Base-by-base conservation (phyloP, 23 tunicate species). In the Styela clava region DNA sequence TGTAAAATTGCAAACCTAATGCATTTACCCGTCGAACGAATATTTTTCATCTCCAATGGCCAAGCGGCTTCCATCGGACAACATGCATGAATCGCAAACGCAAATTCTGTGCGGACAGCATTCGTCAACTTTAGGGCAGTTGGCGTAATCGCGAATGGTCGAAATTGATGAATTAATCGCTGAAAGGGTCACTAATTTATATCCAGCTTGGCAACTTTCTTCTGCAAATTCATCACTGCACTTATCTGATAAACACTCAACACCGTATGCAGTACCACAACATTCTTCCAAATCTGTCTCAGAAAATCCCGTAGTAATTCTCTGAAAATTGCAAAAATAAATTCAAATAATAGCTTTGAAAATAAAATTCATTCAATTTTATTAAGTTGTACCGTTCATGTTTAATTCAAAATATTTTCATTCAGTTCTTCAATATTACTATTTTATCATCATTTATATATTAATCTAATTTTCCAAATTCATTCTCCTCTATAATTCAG, bases 81-180 rank as follows among this genome's bases (percentile, higher is more conserved):
- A 29, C 35, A 18, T 71, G 34, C 77, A 71, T 2, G 35, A 18
- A 28, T 21, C 34, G 37, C 77, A 71, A 5, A 18, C 77, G 29
- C 77, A 71, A 3, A 28, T 35, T 32, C 16, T 29, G 16, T 71
- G 34, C 23, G 32, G 35, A 34, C 77, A 71, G 16, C 77, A 71
- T 26, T 71, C 35, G 16, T 71, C 77, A 30, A 30, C 77, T 22
- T 7, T 30, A 19, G 77, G 77, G 35, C 77, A 71, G 3, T 71
- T 5, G 37, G 35, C 35, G 16, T 28, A 31, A 26, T 71, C 29
- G 3, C 35, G 29, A n/a, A 71, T 35, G 16, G 34, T 30, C 34
- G 5, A 2, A 16, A 16, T 16, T 16, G 16, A 22, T n/a, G 35
- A 71, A 22, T 27, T 5, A 3, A 16, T 34, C 34, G 16, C 56